phyloP scores from a whole-genome alignment of 2,888 invertebrate genomes.

The Loripinus fragilis region DNA sequence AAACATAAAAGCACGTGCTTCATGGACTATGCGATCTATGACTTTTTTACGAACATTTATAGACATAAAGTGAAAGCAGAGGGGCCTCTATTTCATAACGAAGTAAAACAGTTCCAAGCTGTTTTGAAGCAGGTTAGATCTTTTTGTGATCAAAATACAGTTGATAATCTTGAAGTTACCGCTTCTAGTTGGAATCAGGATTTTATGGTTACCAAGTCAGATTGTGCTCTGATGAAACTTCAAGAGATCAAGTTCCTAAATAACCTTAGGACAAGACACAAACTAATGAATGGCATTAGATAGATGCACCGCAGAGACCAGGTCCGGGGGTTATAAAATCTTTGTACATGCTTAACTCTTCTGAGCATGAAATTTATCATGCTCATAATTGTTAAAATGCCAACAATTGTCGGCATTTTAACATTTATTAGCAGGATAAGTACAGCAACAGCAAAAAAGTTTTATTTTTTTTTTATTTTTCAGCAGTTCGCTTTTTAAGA shows the following conservation, averaged over 20 bases:
- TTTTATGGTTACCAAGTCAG: slow-evolving; percentile 24
- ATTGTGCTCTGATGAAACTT: slow-evolving; percentile 41
- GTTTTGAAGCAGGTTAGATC: slow-evolving; percentile 8
- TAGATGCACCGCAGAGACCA: no score
- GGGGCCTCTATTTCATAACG: not conserved
- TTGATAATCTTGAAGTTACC: slow-evolving; percentile 1
- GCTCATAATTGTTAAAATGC: no score
- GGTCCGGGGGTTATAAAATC: no score
- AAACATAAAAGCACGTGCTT: slow-evolving; percentile 36
- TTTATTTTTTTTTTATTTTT: no score
- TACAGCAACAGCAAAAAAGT: no score
- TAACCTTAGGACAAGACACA: not conserved
- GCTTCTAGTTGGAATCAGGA: slow-evolving; percentile 28
- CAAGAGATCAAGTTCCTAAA: slow-evolving; percentile 30
- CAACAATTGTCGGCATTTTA: no score
- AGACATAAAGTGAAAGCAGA: slow-evolving; percentile 1
- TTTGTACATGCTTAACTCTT: no score
- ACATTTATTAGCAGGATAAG: no score
- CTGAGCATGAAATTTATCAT: no score
- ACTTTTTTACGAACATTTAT: slow-evolving; percentile 9
- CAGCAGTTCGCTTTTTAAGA: no score
- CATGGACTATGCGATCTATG: slow-evolving; percentile 45
- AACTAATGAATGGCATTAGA: not conserved
- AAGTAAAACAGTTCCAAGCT: slow-evolving; percentile 20
- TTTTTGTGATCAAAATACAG: slow-evolving; percentile 19